phyloP scores from a whole-genome alignment of 2,797 vertebrate species.

The Botia almorhae region DNA sequence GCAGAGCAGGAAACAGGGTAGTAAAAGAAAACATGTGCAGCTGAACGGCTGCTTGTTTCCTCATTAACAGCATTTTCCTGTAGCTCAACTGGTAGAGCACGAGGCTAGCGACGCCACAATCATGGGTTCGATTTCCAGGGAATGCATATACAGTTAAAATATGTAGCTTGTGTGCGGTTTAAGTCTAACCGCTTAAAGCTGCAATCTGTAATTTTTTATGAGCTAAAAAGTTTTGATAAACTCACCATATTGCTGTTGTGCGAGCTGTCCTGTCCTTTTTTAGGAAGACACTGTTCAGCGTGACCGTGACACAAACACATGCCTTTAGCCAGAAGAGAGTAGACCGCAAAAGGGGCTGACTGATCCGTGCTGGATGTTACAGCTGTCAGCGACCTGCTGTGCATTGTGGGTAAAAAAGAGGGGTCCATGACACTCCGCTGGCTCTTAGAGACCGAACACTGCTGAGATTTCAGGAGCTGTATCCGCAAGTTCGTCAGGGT shows the following conservation, averaged over 20 bases:
- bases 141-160: background rate
- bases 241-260: slow-evolving; percentile 67
- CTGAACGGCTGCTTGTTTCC: background rate
- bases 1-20: background rate
- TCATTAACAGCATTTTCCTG: background rate
- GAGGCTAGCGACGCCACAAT: too few relatives aligned
- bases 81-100: background rate
- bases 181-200: too few relatives aligned
- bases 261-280: slow-evolving; percentile 51
- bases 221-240: background rate
- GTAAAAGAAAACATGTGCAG: background rate
- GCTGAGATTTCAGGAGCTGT: slow-evolving; percentile 82
- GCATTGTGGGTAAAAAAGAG: background rate
- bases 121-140: too few relatives aligned
- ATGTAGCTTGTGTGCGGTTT: too few relatives aligned
- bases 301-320: slow-evolving; percentile 91
- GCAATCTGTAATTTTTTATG: too few relatives aligned
- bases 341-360: slow-evolving; percentile 82
- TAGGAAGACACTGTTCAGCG: slow-evolving; percentile 80
- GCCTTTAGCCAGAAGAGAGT: slow-evolving; percentile 83
- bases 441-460: slow-evolving; percentile 70
- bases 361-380: slow-evolving; percentile 57
- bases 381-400: slow-evolving; percentile 43
- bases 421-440: background rate
- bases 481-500: slow-evolving; percentile 88